Base-by-base conservation (phyloP, 2,797 vertebrate species). In the Gallinago nigripennis region DNA sequence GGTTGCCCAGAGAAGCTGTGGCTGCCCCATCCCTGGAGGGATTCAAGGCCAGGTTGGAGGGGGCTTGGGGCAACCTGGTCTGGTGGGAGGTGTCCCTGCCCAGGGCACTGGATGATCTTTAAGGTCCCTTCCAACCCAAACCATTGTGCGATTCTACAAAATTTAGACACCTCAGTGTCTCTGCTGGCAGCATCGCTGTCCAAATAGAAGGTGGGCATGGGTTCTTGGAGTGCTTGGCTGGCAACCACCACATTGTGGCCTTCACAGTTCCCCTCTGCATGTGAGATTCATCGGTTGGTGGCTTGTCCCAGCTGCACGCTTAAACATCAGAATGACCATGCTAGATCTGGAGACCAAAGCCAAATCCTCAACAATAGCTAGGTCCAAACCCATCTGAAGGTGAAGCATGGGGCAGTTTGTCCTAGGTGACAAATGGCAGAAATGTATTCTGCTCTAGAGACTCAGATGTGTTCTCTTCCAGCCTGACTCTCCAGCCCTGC, bases 161-260 rank as follows among this genome's bases (percentile, higher is more conserved):
- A 64, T 21, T 43, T 15, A 8, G 65, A 41, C 51, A 54, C 50
- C 37, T 65, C 2, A 3, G 71, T 56, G 54, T 24, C 25, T 21
- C 35, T 72, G 48, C 48, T 63, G 25, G 45, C 0, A 6, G 60
- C 60, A 46, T 48, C 20, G 7, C 45, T 70, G 56, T 25, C 45
- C 57, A 60, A 71, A 23, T 2, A 30, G 64, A 69, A 65, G 45
- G 35, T 77, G 45, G 33, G 19, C 33, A 53, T 0, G 1, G 31
- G 31, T 14, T 19, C 56, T 35, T 9, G 37, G 56, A 23, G 8
- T 28, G n/a, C 50, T 65, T 0, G 1, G 13, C 43, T 80, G 50
- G 30, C 45, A 58, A 10, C 30, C 25, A 33, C 45, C 30, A 46
- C 0, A 0, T 37, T 0, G 0, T 10, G 30, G 50, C 20, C n/a